These are phyloP conservation scores for Adelges cooleyi DNA, from an alignment of 1,140 invertebrate genomes.

Conservation along the genomic window DNA sequence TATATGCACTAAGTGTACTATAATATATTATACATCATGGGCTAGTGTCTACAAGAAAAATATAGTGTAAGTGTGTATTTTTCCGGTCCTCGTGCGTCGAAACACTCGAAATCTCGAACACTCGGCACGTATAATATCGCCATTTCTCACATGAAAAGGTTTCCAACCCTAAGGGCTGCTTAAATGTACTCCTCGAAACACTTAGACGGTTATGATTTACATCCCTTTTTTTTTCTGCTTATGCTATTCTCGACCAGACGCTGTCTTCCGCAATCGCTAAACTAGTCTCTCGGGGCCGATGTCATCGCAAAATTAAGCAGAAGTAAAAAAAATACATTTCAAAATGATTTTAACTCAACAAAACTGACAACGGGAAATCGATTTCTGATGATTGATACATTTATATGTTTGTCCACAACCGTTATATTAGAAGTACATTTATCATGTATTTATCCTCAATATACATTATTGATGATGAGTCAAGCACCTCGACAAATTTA, in stretches of 20 bases:
- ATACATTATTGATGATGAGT: too few relatives aligned
- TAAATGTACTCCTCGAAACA: slow-evolving; percentile 21
- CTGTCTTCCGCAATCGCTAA: slow-evolving; percentile 9
- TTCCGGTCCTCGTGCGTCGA: background rate
- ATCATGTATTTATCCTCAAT: too few relatives aligned
- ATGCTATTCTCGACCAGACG: slow-evolving; percentile 16
- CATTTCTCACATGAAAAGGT: slow-evolving; percentile 9
- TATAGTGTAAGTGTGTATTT: too few relatives aligned
- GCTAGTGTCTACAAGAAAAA: slow-evolving; percentile 14
- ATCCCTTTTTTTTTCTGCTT: too few relatives aligned
- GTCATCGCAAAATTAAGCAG: background rate
- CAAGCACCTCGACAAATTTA: too few relatives aligned
- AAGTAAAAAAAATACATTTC: slow-evolving; percentile 11
- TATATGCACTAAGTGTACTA: too few relatives aligned
- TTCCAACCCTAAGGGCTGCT: slow-evolving; percentile 14
- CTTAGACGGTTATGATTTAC: slow-evolving; percentile 25
- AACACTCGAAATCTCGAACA: slow-evolving; percentile 23
- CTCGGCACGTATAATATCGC: slow-evolving; percentile 15
- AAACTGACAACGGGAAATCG: too few relatives aligned
- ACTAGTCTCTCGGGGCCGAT: background rate
- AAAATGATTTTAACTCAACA: too few relatives aligned
- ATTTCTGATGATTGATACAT: too few relatives aligned
- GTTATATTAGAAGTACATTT: too few relatives aligned
- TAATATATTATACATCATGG: too few relatives aligned
- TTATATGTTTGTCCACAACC: too few relatives aligned